Base-by-base conservation (phyloP, 1,140 invertebrate species). In the Lasioglossum albipes region DNA sequence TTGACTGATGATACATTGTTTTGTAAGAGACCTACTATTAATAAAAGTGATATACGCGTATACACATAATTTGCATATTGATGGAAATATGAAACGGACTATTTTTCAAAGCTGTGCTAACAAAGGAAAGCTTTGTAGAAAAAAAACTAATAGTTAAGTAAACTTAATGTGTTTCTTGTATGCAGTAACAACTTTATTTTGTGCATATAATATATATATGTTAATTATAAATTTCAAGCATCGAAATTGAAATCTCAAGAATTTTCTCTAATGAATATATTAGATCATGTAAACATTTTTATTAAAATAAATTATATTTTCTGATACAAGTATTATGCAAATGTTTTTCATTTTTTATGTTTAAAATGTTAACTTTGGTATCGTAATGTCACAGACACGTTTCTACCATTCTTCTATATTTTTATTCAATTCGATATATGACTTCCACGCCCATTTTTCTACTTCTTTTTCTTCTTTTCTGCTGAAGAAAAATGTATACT, bases 251-350 rank as follows among this genome's bases (percentile, higher is more conserved):
- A 41, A 18, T 49, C 5, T 67, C 18, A 49, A 57, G 16, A 31
- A 67, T 36, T 41, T 18, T 77, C 20, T 45, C 6, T 45, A 66
- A 65, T 54, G 62, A 54, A 52, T 57, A 42, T 57, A 65, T 65
- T 20, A 52, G 20, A 78, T 65, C 71, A 59, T 81, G 67, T 72
- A 82, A 71, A 49, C 31, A 77, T 77, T 68, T 75, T 31, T 70
- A 76, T 65, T 45, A 54, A 13, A 77, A 69, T 80, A 69, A 77
- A 81, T 4, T 81, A 61, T 68, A 80, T 80, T 67, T 80, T 75
- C 64, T 68, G 75, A 68, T 80, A 80, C 20, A 10, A 62, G 10
- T 68, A 16, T 42, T 68, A 16, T 42, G 6, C 7, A 49, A 16
- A 69, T 20, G 16, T 75, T 52, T 52, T 4, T 73, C 6, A 75